Evolutionary conservation across 2,888 invertebrate species (phyloP), one percentile per base, ranked within the genome.

Genomic region (Dolichopus griseipennis): DNA sequence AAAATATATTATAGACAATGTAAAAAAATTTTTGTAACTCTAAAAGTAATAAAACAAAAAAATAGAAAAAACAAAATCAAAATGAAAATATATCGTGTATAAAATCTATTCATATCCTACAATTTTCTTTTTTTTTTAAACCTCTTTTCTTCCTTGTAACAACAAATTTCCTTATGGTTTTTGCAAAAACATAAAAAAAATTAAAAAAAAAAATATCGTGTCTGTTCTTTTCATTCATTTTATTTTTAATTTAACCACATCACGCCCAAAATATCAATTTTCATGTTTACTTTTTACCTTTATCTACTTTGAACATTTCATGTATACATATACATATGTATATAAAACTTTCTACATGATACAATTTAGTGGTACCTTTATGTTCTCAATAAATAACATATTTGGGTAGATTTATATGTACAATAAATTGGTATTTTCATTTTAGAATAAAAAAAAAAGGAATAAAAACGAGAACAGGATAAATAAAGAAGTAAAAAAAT

Each of bases 221-320:
- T 37, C 37, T 37, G 37, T 37, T 37, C 10, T 37, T 37, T 37
- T 10, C 27, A 5, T 37, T 37, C 10, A 10, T 37, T 10, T 37
- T 12, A 12, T 37, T 52, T 52, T 6, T 52, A 52, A 52, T 52
- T 52, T 52, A 52, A 52, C 15, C 15, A 52, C 18, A 52, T 15
- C 52, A 52, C 52, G n/a, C 52, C 52, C 52, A 52, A 52, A 52
- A 52, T 52, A 52, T 52, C 52, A 52, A 52, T 52, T 52, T 52
- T 52, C 6, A 12, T 18, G 15, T 52, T 15, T 18, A 18, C n/a
- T 52, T 52, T 52, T 52, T 52, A 18, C 15, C n/a, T 52, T 41
- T 15, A 12, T 41, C 15, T 41, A 41, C 41, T 41, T 12, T 41
- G 27, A 6, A 41, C 1, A 7, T 7, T 41, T 41, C 8, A 15